Evolutionary conservation across 2,888 invertebrate genomes (phyloP).

Genomic region (Nephrotoma appendiculata): DNA sequence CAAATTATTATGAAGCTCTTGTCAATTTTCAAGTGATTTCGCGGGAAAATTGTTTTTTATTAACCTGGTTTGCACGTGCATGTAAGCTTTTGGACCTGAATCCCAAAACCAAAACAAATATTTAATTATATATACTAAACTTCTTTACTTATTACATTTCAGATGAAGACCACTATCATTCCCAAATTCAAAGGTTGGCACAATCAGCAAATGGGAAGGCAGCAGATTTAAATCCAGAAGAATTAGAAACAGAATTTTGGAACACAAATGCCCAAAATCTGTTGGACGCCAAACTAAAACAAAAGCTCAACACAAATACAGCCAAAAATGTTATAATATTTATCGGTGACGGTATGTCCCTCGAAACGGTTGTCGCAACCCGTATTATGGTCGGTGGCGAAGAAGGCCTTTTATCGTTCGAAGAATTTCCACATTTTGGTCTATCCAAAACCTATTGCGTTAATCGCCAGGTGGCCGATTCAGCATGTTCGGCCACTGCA

Average conservation of each 20-base stretch:
- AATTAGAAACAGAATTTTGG: constrained; percentile 21
- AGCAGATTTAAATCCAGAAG: background rate
- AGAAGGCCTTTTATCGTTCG: constrained; percentile 43
- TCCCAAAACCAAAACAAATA: too few relatives aligned
- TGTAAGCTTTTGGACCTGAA: too few relatives aligned
- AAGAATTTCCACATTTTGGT: constrained; percentile 42
- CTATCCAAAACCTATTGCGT: constrained; percentile 56
- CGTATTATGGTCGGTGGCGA: constrained; percentile 48
- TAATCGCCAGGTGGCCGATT: constrained; percentile 65
- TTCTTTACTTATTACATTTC: background rate
- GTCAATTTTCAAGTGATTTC: too few relatives aligned
- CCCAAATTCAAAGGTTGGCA: background rate
- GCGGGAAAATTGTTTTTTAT: too few relatives aligned
- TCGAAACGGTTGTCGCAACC: constrained; percentile 52
- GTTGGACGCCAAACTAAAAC: constrained; percentile 17
- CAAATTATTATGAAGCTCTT: too few relatives aligned
- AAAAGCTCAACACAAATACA: constrained; percentile 16
- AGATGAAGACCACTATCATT: background rate
- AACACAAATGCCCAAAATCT: constrained; percentile 24
- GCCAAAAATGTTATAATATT: constrained; percentile 52
- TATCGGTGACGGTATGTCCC: constrained; percentile 64
- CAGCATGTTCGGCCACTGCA: constrained; percentile 70
- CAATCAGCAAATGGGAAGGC: background rate
- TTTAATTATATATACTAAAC: background rate
- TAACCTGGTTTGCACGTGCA: too few relatives aligned